These are phyloP conservation scores for Agrochola circellaris DNA, from an alignment of 2,888 invertebrate genomes.

Conservation along the genomic window DNA sequence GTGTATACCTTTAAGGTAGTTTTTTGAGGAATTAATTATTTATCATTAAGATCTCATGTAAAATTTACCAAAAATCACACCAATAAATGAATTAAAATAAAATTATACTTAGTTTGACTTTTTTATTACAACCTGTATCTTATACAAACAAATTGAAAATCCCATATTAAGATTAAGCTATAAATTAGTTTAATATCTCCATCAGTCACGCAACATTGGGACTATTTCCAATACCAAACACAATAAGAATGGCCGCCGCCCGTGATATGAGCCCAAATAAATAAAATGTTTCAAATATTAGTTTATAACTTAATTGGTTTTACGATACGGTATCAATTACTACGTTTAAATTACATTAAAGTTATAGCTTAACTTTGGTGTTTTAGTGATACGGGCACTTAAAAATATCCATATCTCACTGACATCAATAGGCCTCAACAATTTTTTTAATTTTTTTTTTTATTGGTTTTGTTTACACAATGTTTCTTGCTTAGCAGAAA, in stretches of 20 bases:
- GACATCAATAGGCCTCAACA: conserved; percentile 10
- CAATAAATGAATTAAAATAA: too few species aligned
- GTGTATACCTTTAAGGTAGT: too few species aligned
- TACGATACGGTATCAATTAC: conserved; percentile 48
- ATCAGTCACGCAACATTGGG: conserved; percentile 21
- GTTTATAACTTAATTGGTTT: conserved; percentile 63
- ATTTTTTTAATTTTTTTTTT: not conserved
- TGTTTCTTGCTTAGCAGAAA: too few species aligned
- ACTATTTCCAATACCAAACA: conserved; percentile 15
- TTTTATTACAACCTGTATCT: conserved; percentile 6
- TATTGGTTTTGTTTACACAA: conserved; percentile 9
- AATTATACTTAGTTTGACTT: not conserved
- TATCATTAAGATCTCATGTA: too few species aligned
- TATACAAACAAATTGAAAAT: conserved; percentile 21
- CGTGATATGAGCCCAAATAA: conserved; percentile 31
- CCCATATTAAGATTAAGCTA: conserved; percentile 19
- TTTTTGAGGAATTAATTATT: too few species aligned
- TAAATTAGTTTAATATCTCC: conserved; percentile 45
- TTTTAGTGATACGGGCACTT: conserved; percentile 22
- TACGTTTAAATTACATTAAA: conserved; percentile 45
- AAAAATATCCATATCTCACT: conserved; percentile 16
- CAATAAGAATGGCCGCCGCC: conserved; percentile 17
- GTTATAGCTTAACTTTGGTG: conserved; percentile 44
- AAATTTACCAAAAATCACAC: too few species aligned
- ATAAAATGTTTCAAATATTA: conserved; percentile 49